phyloP scores from a whole-genome alignment of 2,113 vertebrate genomes.

The Strigops habroptila region DNA sequence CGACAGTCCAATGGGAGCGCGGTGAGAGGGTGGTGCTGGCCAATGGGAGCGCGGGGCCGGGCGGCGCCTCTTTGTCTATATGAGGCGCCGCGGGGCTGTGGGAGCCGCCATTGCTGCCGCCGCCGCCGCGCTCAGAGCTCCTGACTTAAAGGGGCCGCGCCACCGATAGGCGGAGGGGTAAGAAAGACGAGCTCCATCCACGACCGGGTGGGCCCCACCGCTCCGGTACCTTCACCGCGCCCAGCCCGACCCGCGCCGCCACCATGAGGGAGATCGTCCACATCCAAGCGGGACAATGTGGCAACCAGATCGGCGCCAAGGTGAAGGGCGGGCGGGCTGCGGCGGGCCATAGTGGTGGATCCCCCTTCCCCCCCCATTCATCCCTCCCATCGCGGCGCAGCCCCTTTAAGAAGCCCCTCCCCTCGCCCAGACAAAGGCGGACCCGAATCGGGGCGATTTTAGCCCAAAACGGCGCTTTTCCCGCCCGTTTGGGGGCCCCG shows the following conservation, averaged over 20 bases:
- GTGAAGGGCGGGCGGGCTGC: constrained; percentile 56
- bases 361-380: too few relatives aligned
- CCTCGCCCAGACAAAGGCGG: background rate
- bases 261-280: constrained; percentile 95
- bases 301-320: constrained; percentile 96
- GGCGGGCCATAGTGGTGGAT: background rate
- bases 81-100: constrained; percentile 40
- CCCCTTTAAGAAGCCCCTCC: background rate
- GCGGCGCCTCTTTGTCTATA: background rate
- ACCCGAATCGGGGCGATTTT: background rate
- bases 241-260: too few relatives aligned
- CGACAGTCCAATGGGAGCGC: rapidly evolving
- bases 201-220: background rate
- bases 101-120: constrained; percentile 43
- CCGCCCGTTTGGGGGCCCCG: too few relatives aligned
- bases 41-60: rapidly evolving
- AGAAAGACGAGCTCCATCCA: background rate
- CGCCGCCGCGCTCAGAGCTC: background rate
- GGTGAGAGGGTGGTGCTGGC: rapidly evolving
- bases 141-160: constrained; percentile 1
- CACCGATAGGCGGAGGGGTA: too few relatives aligned
- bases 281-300: constrained; percentile 94
- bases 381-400: background rate
- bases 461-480: background rate
- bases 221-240: background rate